Conservation (phyloP, 2,113 vertebrate genomes). For the Pachyramphus minor region DNA sequence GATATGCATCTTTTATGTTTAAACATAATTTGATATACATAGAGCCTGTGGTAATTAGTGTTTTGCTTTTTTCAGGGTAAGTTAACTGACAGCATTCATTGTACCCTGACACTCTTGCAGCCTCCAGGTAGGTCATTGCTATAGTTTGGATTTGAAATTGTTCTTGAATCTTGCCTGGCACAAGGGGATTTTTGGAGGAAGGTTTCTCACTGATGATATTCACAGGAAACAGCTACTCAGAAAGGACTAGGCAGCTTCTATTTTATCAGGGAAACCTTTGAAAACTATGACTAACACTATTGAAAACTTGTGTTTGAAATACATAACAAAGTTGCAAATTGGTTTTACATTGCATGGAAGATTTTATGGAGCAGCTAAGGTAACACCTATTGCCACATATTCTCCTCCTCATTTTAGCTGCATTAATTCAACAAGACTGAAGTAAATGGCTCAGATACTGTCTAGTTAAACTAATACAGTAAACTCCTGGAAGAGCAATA, state of each 20-base stretch:
- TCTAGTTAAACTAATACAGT: neutral
- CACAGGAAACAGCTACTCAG: neutral
- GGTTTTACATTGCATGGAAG: neutral
- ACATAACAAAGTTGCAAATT: neutral
- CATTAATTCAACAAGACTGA: neutral
- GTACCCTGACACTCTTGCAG: neutral
- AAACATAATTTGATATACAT: neutral
- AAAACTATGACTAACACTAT: neutral
- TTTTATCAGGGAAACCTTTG: neutral
- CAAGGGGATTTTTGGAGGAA: neutral
- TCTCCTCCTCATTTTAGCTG: neutral
- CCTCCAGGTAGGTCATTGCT: neutral
- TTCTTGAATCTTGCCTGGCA: neutral
- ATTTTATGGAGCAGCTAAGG: neutral
- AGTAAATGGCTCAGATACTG: neutral
- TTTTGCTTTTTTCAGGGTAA: neutral
- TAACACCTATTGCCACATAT: neutral
- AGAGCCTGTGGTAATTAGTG: neutral
- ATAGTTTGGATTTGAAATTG: neutral
- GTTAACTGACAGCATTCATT: neutral
- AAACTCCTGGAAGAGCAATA: neutral
- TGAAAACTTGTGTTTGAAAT: neutral
- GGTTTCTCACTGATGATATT: neutral
- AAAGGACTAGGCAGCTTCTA: neutral
- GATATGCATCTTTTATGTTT: neutral